Base-by-base conservation (phyloP, 2,113 vertebrate genomes). In the Echinops telfairi region DNA sequence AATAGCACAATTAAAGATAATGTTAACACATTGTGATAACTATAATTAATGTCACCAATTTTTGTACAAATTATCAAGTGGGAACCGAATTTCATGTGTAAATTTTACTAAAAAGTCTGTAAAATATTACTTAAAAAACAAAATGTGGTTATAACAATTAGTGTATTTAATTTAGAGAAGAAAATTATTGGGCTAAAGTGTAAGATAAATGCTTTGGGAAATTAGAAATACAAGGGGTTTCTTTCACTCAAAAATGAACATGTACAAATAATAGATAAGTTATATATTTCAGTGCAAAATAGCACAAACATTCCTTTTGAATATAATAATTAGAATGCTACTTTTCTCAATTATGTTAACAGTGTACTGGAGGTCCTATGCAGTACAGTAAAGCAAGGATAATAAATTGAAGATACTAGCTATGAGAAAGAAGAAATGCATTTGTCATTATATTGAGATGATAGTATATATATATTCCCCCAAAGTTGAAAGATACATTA, bases 271-370 rank as follows among this genome's bases (percentile, higher is more conserved):
- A 33, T 14, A 79, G 57, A 10, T 23, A 77, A 73, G n/a, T 40
- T 22, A 47, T 31, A 47, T 15, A 86, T 82, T 86, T 91, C 36
- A 91, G 27, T 76, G 66, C 23, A 57, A 85, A 95, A 92, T 20
- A 33, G 19, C 92, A 53, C 76, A 93, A 92, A 80, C n/a, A 76
- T 64, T 70, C 76, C 38, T 80, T 89, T 94, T 78, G 58, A 88
- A 84, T 1, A 68, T 62, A 88, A 3, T 17, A 31, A 82, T 31
- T 60, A 66, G 60, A 47, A 9, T 78, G 71, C 33, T 79, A 19
- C 60, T 90, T 58, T 85, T 10, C 36, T 78, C 25, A 57, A 3
- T 43, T 85, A 20, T 66, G 27, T 77, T 83, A 75, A 38, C n/a
- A 9, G 20, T 64, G 27, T 57, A n/a, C 64, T 82, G 88, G 80